Evolutionary conservation across 2,797 vertebrate species (phyloP).

Genomic region (Helarctos malayanus): DNA sequence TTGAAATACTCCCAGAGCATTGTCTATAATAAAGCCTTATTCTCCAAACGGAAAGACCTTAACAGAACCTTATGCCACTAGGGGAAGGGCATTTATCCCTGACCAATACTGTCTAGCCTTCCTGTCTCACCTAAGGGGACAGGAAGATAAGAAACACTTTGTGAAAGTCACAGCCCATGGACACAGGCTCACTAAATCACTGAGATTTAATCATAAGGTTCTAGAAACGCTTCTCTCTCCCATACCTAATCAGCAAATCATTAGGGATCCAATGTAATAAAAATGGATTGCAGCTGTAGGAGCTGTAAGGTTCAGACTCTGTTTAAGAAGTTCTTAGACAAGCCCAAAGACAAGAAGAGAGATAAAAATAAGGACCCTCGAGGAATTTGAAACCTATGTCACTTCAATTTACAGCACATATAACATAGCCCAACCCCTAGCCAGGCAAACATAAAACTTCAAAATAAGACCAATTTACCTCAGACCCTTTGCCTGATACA

Average conservation of each 20-base stretch:
- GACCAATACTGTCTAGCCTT: background rate
- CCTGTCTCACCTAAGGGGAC: background rate
- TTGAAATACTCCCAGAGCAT: background rate
- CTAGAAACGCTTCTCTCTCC: background rate
- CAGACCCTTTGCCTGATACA: background rate
- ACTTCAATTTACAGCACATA: background rate
- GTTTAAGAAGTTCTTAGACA: background rate
- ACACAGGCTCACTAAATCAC: background rate
- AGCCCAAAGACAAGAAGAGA: background rate
- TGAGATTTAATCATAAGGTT: background rate
- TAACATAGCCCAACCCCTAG: background rate
- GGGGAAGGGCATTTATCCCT: background rate
- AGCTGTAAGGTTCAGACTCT: background rate
- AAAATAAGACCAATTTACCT: background rate
- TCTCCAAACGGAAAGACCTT: background rate
- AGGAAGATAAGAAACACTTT: background rate
- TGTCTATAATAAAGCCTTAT: background rate
- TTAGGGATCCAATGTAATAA: background rate
- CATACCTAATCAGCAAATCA: background rate
- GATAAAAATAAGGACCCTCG: background rate
- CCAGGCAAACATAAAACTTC: background rate
- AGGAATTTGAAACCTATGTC: background rate
- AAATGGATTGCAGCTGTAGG: background rate
- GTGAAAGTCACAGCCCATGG: background rate
- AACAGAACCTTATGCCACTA: background rate